Conservation (phyloP, 23 tunicate genomes). For the Trididemnum clinides region DNA sequence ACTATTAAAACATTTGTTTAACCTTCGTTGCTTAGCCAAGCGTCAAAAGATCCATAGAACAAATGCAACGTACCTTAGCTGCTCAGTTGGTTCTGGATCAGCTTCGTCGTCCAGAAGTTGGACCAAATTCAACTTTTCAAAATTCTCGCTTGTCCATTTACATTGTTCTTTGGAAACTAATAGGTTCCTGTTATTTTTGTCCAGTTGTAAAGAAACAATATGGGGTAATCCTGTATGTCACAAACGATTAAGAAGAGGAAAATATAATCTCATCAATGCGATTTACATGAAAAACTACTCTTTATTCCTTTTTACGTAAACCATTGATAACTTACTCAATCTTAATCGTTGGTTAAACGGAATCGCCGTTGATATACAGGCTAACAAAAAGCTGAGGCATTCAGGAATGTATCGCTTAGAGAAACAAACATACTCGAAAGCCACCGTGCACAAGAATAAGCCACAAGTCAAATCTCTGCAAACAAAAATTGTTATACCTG, state of each 20-base stretch:
- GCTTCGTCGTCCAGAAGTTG: neutral
- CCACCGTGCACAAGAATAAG: conserved; percentile 61
- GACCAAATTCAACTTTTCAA: conserved; percentile 10
- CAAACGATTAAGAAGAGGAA: neutral
- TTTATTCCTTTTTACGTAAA: too few species aligned
- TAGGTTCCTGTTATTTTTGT: conserved; percentile 36
- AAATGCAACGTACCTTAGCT: neutral
- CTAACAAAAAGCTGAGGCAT: conserved; percentile 66
- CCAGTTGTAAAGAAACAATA: conserved; percentile 1
- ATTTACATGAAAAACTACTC: too few species aligned
- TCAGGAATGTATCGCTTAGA: conserved; percentile 75
- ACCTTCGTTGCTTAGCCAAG: too few species aligned
- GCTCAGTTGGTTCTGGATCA: neutral
- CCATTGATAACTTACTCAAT: neutral
- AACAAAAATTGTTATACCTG: neutral
- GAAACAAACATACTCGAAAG: conserved; percentile 76
- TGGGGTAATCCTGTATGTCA: conserved; percentile 24
- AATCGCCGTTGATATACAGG: conserved; percentile 42
- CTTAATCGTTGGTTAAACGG: conserved; percentile 8
- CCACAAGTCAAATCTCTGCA: conserved; percentile 73
- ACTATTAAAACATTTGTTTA: too few species aligned
- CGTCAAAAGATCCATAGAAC: too few species aligned
- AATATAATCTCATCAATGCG: neutral
- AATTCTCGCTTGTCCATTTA: neutral
- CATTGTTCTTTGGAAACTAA: neutral